Conservation (phyloP, 2,113 vertebrate species). For the Pogona vitticeps region DNA sequence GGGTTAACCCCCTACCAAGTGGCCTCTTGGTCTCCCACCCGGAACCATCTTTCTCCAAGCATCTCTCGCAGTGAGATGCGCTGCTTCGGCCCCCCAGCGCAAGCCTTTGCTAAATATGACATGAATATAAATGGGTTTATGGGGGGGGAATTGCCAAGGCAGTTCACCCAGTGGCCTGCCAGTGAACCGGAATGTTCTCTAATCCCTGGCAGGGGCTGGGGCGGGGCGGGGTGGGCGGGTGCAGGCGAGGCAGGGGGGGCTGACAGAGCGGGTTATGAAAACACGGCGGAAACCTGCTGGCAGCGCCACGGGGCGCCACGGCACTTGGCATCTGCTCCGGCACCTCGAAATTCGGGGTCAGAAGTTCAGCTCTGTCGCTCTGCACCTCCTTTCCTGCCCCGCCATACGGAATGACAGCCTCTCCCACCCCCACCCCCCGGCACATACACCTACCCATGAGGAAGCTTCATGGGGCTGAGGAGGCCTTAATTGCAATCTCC, state of each 20-base stretch:
- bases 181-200: slow-evolving; percentile 53
- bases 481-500: background rate
- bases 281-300: background rate
- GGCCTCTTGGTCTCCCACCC: background rate
- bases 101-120: slow-evolving; percentile 1
- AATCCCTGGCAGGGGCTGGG: background rate
- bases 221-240: background rate
- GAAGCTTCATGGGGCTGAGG: background rate
- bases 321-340: slow-evolving; percentile 5
- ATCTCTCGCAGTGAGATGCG: background rate
- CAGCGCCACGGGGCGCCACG: background rate
- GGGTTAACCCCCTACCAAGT: slow-evolving; percentile 7
- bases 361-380: slow-evolving; percentile 44
- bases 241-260: background rate
- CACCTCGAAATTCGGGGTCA: slow-evolving; percentile 1
- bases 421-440: accelerated
- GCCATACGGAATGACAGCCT: accelerated
- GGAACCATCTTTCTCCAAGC: background rate
- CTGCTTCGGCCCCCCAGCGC: background rate
- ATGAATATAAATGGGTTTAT: background rate
- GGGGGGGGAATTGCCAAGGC: background rate
- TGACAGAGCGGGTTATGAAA: background rate
- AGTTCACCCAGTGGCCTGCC: slow-evolving; percentile 43
- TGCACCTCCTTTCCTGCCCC: background rate
- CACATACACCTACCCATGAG: too few relatives aligned